Evolutionary conservation across 1,140 invertebrate species (phyloP).

Genomic region (Drosophila kepulauana): DNA sequence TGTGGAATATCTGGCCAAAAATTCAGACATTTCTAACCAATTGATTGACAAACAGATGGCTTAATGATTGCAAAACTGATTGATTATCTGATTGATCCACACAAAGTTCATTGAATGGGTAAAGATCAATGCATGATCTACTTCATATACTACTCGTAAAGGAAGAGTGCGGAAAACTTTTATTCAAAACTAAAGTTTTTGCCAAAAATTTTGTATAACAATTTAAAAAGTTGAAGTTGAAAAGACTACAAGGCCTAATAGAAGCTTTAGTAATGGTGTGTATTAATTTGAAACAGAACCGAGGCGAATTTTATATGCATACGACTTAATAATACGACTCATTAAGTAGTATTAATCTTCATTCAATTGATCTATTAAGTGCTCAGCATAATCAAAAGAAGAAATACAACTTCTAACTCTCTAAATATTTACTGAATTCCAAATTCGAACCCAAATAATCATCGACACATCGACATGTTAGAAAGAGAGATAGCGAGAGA

Average conservation of each 20-base stretch:
- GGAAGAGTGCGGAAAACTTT: too few species aligned
- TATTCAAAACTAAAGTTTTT: too few species aligned
- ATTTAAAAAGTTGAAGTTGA: too few species aligned
- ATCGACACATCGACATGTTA: neutral
- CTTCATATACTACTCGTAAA: too few species aligned
- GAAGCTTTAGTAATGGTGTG: neutral
- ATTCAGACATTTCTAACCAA: neutral
- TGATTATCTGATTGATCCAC: neutral
- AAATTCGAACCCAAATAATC: constrained; percentile 31
- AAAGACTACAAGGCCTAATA: too few species aligned
- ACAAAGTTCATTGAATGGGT: neutral
- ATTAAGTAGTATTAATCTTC: neutral
- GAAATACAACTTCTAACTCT: constrained; percentile 3
- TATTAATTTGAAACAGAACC: neutral
- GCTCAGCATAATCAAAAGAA: constrained; percentile 1
- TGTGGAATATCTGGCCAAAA: neutral
- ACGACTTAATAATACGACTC: neutral
- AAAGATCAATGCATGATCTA: too few species aligned
- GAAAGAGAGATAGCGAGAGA: neutral
- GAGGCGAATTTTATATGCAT: neutral
- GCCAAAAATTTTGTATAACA: too few species aligned
- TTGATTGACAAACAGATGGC: neutral
- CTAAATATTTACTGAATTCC: constrained; percentile 29
- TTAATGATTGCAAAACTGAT: neutral
- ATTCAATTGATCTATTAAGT: constrained; percentile 6